These are phyloP conservation scores for Ovibos moschatus DNA, from an alignment of 2,113 vertebrate genomes.

Conservation along the genomic window DNA sequence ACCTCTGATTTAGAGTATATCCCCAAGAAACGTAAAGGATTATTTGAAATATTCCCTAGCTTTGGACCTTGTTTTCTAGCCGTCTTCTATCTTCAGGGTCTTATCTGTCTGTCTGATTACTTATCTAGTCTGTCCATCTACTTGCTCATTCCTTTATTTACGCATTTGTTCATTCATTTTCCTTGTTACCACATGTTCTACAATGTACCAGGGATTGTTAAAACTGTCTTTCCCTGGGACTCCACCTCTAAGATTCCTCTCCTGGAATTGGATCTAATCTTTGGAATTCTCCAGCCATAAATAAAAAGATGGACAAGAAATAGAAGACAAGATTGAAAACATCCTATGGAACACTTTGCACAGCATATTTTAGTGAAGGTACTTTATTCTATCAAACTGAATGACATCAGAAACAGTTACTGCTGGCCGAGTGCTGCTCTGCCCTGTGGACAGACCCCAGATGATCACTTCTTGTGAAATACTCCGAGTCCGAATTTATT, in stretches of 20 bases:
- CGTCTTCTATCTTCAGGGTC: not conserved
- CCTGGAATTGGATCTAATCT: not conserved
- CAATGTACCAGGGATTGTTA: not conserved
- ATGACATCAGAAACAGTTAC: not conserved
- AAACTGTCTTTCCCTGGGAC: not conserved
- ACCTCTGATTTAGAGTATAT: not conserved
- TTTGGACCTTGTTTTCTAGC: not conserved
- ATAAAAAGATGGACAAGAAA: not conserved
- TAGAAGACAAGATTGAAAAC: not conserved
- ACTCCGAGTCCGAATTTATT: not conserved
- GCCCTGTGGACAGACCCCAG: accelerated
- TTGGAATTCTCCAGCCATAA: not conserved
- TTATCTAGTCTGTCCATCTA: not conserved
- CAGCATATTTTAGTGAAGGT: not conserved
- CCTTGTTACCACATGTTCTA: not conserved
- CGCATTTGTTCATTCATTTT: not conserved
- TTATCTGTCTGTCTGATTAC: not conserved
- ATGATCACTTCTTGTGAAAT: not conserved
- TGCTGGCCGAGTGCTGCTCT: accelerated
- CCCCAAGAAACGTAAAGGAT: not conserved
- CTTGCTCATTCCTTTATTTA: not conserved
- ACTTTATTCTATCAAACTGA: not conserved
- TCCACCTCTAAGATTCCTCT: not conserved
- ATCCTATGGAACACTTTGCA: not conserved
- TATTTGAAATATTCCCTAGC: not conserved